A percentile compares a stretch with the other conserved stretches of the same genome.
Conservation (phyloP, 2,797 vertebrate genomes). For the Trachurus trachurus region DNA sequence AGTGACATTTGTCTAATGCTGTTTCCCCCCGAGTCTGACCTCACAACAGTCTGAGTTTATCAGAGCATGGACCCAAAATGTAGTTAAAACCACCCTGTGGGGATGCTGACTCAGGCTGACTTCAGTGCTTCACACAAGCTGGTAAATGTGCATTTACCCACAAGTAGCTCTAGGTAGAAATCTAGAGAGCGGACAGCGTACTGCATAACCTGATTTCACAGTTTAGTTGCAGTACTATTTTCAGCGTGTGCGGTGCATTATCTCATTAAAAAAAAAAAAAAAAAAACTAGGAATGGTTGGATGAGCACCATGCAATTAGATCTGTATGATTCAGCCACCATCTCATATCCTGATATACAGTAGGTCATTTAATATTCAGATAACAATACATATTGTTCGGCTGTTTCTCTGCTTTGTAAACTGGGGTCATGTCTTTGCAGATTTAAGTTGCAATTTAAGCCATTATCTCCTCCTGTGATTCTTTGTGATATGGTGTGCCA, state of each 20-base stretch:
- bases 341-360: no score
- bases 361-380: no score
- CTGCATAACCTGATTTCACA: neutral
- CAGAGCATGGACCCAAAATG: neutral
- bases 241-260: neutral
- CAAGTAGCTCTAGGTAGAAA: neutral
- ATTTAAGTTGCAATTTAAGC: no score
- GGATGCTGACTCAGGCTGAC: slow-evolving; percentile 10
- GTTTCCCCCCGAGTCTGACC: neutral
- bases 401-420: no score
- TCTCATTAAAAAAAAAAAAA: neutral
- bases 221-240: neutral
- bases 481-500: no score
- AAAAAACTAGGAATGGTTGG: neutral
- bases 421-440: no score
- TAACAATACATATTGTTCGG: no score
- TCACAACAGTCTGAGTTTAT: neutral
- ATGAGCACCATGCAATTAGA: neutral
- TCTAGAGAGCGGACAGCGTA: neutral
- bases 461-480: no score
- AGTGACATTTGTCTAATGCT: neutral
- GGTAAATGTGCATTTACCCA: no score
- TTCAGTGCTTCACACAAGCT: neutral
- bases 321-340: neutral
- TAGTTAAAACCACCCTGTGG: neutral